Evolutionary conservation across 2,888 invertebrate species (phyloP).

Genomic region (Cephus pulcher): DNA sequence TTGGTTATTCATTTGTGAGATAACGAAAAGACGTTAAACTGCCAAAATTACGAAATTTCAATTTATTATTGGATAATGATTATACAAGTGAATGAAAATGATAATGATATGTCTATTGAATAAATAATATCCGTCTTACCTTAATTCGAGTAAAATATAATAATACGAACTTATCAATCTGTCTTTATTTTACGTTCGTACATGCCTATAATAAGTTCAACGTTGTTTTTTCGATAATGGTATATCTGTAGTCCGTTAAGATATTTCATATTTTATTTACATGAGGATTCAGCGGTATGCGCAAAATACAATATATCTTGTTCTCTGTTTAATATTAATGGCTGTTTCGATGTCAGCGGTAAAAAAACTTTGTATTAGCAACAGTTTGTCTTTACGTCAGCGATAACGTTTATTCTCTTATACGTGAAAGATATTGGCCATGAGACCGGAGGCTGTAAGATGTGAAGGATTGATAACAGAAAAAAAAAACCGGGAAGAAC

Average conservation of each 20-base stretch:
- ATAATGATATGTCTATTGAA: slow-evolving; percentile 34
- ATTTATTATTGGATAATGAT: slow-evolving; percentile 37
- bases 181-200: too few species aligned
- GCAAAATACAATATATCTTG: slow-evolving; percentile 4
- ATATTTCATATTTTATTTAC: not conserved
- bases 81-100: slow-evolving; percentile 32
- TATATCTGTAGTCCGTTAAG: not conserved
- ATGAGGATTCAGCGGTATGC: not conserved
- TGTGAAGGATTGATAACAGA: too few species aligned
- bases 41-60: slow-evolving; percentile 26
- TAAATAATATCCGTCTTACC: slow-evolving; percentile 32
- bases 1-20: too few species aligned
- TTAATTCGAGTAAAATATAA: slow-evolving; percentile 21
- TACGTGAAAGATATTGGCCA: too few species aligned
- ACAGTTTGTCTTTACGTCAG: too few species aligned
- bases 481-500: too few species aligned
- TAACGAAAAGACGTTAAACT: not conserved
- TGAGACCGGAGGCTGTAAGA: too few species aligned
- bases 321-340: slow-evolving; percentile 1
- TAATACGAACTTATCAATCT: not conserved
- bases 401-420: slow-evolving; percentile 2
- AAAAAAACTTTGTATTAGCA: too few species aligned
- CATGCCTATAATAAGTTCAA: too few species aligned
- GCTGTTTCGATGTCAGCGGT: too few species aligned
- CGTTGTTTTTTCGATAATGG: not conserved